phyloP scores from a whole-genome alignment of 2,888 invertebrate genomes.

The Ophioninae sp. region DNA sequence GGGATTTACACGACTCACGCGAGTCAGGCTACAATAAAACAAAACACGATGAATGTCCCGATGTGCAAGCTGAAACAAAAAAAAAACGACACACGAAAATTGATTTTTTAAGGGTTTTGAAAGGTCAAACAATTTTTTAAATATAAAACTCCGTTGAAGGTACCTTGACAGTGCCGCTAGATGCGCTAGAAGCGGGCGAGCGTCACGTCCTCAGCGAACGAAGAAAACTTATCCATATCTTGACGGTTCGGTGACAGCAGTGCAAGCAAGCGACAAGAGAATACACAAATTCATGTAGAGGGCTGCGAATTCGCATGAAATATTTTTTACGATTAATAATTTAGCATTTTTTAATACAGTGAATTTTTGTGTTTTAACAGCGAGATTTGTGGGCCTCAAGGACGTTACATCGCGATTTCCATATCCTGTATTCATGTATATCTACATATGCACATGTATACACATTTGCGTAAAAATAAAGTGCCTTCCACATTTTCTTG shows the following conservation, averaged over 20 bases:
- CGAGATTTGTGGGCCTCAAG: not conserved
- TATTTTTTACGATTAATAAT: conserved; percentile 38
- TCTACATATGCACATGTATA: too few relatives aligned
- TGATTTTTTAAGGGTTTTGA: not conserved
- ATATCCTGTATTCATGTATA: too few relatives aligned
- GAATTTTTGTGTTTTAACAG: too few relatives aligned
- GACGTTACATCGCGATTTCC: not conserved
- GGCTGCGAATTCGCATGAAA: conserved; percentile 36
- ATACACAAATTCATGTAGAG: conserved; percentile 67
- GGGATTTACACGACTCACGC: conserved; percentile 47
- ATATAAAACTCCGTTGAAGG: conserved; percentile 45
- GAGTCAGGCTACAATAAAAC: conserved; percentile 79
- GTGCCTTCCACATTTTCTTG: too few relatives aligned
- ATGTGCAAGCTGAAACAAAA: conserved; percentile 79
- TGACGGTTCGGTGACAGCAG: conserved; percentile 63
- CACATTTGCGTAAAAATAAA: too few relatives aligned
- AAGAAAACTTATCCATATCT: conserved; percentile 80
- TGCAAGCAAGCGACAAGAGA: conserved; percentile 57
- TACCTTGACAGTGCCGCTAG: conserved; percentile 81
- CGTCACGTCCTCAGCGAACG: conserved; percentile 80
- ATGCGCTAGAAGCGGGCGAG: conserved; percentile 81
- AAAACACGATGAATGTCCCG: conserved; percentile 81
- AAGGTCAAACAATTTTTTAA: too few relatives aligned
- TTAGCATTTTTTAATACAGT: not conserved
- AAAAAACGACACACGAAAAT: not conserved